Conservation (phyloP, 2,797 vertebrate genomes). For the Poecilia gillii region DNA sequence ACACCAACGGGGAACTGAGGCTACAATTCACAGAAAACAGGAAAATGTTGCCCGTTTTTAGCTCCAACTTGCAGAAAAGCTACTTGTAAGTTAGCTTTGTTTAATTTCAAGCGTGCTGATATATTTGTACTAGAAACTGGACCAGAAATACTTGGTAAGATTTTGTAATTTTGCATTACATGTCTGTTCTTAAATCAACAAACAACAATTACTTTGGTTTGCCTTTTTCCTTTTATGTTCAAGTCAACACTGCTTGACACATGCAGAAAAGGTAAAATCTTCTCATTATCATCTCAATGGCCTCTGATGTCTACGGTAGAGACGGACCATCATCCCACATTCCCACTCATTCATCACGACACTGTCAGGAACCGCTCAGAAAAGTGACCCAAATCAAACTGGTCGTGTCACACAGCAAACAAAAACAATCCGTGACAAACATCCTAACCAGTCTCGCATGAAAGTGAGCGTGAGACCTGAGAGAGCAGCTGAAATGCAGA, state of each 20-base stretch:
- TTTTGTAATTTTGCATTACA: constrained; percentile 28
- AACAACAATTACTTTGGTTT: neutral
- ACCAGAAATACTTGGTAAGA: too few species aligned
- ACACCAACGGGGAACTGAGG: neutral
- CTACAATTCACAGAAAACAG: neutral
- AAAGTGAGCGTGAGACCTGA: constrained; percentile 33
- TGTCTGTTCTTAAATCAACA: constrained; percentile 31
- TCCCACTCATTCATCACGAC: constrained; percentile 33
- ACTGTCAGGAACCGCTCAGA: constrained; percentile 40
- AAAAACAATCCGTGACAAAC: constrained; percentile 69
- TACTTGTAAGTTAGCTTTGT: too few species aligned
- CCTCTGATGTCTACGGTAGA: constrained; percentile 31
- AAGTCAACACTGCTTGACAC: constrained; percentile 6
- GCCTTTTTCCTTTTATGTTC: constrained; percentile 1
- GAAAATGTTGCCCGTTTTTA: neutral
- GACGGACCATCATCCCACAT: constrained; percentile 32
- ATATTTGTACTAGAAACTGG: too few species aligned
- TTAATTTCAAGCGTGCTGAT: too few species aligned
- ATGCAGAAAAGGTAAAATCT: constrained; percentile 23
- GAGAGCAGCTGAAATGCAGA: constrained; percentile 36
- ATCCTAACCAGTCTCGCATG: constrained; percentile 56
- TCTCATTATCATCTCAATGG: constrained; percentile 46
- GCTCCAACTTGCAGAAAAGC: neutral
- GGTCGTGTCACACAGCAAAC: constrained; percentile 46
- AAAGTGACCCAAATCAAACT: constrained; percentile 62